A percentile compares a stretch with the other conserved stretches of the same genome.
Conservation (phyloP, 2,113 vertebrate species). For the Brachypodius melanocephalos region DNA sequence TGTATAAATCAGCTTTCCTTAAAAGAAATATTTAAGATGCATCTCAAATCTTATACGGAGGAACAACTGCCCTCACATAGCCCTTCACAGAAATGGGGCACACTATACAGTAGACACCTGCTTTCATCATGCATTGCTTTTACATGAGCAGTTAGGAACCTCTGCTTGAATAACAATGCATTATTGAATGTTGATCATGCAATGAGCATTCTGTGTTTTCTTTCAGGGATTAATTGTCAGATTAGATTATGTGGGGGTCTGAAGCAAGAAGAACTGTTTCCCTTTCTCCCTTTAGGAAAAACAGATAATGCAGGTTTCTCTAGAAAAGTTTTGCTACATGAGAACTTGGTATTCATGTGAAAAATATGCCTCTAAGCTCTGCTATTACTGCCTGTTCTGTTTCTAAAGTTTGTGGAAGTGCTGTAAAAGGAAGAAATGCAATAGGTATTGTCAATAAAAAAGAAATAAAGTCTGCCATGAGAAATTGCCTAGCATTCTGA, state of each 20-base stretch:
- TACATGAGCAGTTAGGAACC: not conserved
- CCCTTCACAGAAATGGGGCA: not conserved
- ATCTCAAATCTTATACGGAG: not conserved
- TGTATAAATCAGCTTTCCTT: not conserved
- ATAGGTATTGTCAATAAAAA: not conserved
- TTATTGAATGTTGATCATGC: not conserved
- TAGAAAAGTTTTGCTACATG: not conserved
- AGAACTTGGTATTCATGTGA: not conserved
- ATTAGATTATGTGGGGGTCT: not conserved
- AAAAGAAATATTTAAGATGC: not conserved
- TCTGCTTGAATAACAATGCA: not conserved
- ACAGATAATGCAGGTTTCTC: not conserved
- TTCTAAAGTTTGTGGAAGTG: not conserved
- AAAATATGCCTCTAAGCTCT: not conserved
- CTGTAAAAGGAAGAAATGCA: constrained; percentile 1
- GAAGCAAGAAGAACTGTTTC: not conserved
- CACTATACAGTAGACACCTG: not conserved
- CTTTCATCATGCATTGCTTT: not conserved
- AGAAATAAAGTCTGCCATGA: constrained; percentile 5
- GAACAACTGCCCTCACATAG: not conserved
- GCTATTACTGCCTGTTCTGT: not conserved
- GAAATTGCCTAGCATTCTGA: not conserved
- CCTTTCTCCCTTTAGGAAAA: not conserved
- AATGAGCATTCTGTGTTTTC: not conserved
- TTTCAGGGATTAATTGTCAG: not conserved